Base-by-base conservation (phyloP, 2,797 vertebrate genomes). In the Microchirus variegatus region DNA sequence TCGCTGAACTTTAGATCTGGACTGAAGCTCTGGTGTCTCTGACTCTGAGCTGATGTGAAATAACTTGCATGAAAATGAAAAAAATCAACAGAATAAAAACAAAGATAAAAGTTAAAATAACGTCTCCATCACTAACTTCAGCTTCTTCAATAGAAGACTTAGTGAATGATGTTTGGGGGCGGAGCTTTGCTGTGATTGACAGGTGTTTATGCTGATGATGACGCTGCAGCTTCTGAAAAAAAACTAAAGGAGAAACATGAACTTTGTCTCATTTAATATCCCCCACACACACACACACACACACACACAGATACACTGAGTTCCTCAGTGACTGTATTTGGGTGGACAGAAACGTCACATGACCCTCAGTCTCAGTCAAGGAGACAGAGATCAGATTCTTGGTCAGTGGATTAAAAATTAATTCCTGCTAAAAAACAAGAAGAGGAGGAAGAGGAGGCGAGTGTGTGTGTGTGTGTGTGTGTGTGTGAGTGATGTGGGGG, bases 321-420 rank as follows among this genome's bases (percentile, higher is more conserved):
- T n/a, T n/a, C n/a, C n/a, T n/a, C n/a, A n/a, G n/a, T n/a, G n/a
- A n/a, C n/a, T 31, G 5, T 31, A 31, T 31, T 31, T 31, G 31
- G 31, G 31, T 49, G 22, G 31, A 53, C 42, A 35, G 54, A 75
- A 46, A 53, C 37, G 52, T 19, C 55, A 10, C 31, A 35, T 36
- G 14, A 16, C 38, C 9, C 0, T 1, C 17, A 42, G 11, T 35
- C 51, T 48, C 9, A 3, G 49, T 35, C 5, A 57, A 59, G 45
- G 59, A 46, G 9, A 63, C 38, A 13, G 8, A 42, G 67, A 73
- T 78, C 64, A 53, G 63, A 63, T 75, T 75, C 13, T 16, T 41
- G 31, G 17, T 10, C 0, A 4, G 36, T 55, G 59, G 42, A 85
- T 89, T 75, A 81, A 87, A 83, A 67, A 85, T 86, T 72, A 0